Evolutionary conservation across 2,888 invertebrate genomes (phyloP), one percentile per base, ranked within the genome.

Genomic region (Sipha maydis): DNA sequence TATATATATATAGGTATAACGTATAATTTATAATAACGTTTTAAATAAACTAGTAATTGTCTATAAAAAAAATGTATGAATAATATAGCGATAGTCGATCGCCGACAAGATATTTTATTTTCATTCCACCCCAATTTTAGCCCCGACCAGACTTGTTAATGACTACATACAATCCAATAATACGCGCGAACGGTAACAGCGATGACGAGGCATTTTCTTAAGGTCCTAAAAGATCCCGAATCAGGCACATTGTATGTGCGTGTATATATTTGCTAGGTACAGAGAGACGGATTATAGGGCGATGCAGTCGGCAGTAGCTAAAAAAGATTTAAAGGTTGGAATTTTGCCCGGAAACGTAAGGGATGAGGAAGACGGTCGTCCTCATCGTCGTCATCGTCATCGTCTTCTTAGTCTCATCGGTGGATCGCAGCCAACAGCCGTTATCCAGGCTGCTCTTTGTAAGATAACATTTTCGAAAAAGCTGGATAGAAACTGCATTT

Each of bases 261-360:
- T 56, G 56, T 56, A 11, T 56, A 41, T 41, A 8, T 9, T 56
- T 11, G 56, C 56, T 3, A 3, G 56, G 21, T 19, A 56, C 56
- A 41, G 17, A 56, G 56, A 4, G 34, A 34, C 4, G 56, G 56
- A 28, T n/a, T 11, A 28, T 11, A 69, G 28, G 28, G n/a, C 11
- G 28, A n/a, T 28, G 28, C 19, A 69, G 67, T 85, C 77, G 41
- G n/a, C 41, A 28, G 69, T 69, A 69, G 28, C 73, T 9, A 34
- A 79, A 54, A 71, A 79, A 79, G 86, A 86, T 71, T 86, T 86
- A 79, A 79, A 79, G 71, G 69, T 79, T 86, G 78, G 78, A 79
- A 79, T 56, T 34, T 78, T 71, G 86, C 86, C 86, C 67, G 69
- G 67, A 86, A 86, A 86, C 48, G 79, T 73, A 75, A 56, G n/a